Percentiles rank a stretch among this genome's conserved stretches.
These are phyloP conservation scores for Drosophila hydei DNA, from an alignment of 1,140 invertebrate genomes.

Conservation along the genomic window DNA sequence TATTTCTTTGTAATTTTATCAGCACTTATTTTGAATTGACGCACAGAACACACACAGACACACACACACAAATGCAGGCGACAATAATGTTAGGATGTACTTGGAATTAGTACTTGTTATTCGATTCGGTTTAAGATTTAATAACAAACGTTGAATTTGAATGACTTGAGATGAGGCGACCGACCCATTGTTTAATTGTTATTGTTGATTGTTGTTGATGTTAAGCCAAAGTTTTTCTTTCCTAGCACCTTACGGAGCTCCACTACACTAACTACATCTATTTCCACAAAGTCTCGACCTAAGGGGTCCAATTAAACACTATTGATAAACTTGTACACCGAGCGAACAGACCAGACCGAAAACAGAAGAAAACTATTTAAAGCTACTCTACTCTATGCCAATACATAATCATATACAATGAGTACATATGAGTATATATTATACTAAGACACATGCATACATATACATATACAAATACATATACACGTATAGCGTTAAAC, in stretches of 20 bases:
- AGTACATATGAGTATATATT: constrained; percentile 27
- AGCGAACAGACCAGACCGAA: constrained; percentile 49
- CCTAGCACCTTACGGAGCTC: not conserved
- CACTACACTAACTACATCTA: constrained; percentile 62
- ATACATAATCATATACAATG: constrained; percentile 21
- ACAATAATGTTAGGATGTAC: constrained; percentile 72
- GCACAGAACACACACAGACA: constrained; percentile 27
- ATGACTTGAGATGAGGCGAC: constrained; percentile 44
- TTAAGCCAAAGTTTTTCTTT: constrained; percentile 11
- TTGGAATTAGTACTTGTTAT: constrained; percentile 65
- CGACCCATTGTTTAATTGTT: constrained; percentile 51
- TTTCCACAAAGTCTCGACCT: constrained; percentile 22
- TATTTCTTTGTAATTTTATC: constrained; percentile 37
- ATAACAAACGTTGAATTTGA: constrained; percentile 25
- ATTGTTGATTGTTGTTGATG: constrained; percentile 51
- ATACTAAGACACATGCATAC: constrained; percentile 12
- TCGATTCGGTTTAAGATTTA: constrained; percentile 58
- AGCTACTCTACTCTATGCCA: constrained; percentile 27
- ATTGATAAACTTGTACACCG: constrained; percentile 73
- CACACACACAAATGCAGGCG: constrained; percentile 50
- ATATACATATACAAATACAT: constrained; percentile 28
- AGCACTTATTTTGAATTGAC: constrained; percentile 47
- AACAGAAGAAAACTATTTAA: constrained; percentile 4
- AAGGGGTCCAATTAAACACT: constrained; percentile 48
- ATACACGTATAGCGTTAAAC: constrained; percentile 73